These are phyloP conservation scores for Mirounga angustirostris DNA, from an alignment of 2,113 vertebrate species.

Conservation along the genomic window DNA sequence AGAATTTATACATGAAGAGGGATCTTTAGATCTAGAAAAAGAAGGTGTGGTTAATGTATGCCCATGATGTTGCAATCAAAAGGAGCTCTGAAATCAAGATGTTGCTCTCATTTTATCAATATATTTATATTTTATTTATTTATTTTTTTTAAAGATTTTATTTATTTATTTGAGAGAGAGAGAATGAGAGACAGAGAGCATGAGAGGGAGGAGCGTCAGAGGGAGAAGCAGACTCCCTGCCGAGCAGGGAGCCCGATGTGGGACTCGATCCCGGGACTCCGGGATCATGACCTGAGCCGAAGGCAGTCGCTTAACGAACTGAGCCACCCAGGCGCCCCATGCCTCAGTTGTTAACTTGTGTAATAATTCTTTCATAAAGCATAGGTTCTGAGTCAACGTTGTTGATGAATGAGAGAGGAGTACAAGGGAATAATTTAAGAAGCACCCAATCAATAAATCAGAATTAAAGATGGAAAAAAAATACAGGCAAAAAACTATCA, in stretches of 20 bases:
- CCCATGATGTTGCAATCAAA: not conserved
- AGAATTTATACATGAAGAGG: not conserved
- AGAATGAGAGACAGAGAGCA: too few relatives aligned
- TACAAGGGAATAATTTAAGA: not conserved
- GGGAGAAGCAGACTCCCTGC: too few relatives aligned
- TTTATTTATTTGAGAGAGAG: too few relatives aligned
- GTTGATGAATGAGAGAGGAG: not conserved
- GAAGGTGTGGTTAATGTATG: not conserved
- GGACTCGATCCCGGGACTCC: too few relatives aligned
- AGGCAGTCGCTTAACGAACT: too few relatives aligned
- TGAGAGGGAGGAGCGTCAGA: too few relatives aligned
- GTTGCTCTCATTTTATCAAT: not conserved
- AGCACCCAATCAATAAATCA: not conserved
- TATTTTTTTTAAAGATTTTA: not conserved
- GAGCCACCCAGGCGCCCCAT: too few relatives aligned
- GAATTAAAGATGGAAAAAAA: not conserved
- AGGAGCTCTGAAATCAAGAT: not conserved
- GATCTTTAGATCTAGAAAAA: not conserved
- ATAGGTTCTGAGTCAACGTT: not conserved
- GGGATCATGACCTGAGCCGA: too few relatives aligned
- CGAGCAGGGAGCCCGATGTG: too few relatives aligned
- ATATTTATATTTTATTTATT: not conserved
- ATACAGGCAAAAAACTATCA: not conserved
- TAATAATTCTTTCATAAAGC: slow-evolving; percentile 9
- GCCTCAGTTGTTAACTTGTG: not conserved